phyloP scores from a whole-genome alignment of 2,113 vertebrate genomes.

The Lonchura striata region DNA sequence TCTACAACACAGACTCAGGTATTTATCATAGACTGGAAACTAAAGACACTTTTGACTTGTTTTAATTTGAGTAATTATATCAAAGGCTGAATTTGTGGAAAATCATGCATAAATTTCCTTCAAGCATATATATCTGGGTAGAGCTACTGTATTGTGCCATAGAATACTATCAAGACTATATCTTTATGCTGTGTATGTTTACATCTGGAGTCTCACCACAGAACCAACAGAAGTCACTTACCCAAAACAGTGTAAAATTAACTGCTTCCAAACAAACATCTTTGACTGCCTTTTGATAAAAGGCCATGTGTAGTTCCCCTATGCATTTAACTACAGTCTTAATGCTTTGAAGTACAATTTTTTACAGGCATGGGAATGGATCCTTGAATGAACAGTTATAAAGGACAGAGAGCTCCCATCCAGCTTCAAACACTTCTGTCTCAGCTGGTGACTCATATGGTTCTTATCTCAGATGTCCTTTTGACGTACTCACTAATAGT shows the following conservation, averaged over 20 bases:
- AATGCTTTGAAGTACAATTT: not conserved
- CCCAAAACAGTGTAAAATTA: not conserved
- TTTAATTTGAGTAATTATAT: not conserved
- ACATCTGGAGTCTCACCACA: not conserved
- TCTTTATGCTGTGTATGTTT: not conserved
- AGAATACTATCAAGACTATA: not conserved
- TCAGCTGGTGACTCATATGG: accelerated
- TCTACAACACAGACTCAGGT: not conserved
- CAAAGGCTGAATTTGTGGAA: not conserved
- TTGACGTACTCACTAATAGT: not conserved
- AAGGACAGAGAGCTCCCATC: not conserved
- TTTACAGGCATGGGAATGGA: not conserved
- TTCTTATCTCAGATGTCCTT: not conserved
- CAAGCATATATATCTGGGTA: not conserved
- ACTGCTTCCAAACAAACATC: not conserved
- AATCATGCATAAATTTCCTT: not conserved
- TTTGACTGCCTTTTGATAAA: not conserved
- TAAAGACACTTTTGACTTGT: not conserved
- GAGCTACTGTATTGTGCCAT: not conserved
- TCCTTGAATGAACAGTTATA: not conserved
- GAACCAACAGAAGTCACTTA: not conserved
- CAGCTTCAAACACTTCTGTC: not conserved
- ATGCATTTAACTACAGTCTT: not conserved
- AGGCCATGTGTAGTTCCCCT: not conserved
- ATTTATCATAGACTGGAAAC: not conserved